Evolutionary conservation across 2,888 invertebrate genomes (phyloP), one percentile per base, ranked within the genome.

Genomic region (Drosophila flavopinicola): DNA sequence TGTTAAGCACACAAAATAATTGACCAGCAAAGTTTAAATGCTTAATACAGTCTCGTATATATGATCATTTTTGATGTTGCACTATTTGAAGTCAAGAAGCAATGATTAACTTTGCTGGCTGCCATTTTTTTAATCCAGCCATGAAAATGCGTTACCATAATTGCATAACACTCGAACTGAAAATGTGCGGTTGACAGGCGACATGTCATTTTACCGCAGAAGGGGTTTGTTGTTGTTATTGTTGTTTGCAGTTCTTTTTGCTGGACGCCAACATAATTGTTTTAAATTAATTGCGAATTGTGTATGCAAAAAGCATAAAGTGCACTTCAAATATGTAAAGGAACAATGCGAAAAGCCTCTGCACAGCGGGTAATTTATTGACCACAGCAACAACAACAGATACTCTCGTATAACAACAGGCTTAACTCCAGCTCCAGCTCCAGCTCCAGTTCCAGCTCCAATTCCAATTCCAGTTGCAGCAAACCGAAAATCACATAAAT

Each of bases 241-340:
- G 51, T 32, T 56, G 39, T 39, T 39, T 33, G 58, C 52, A 63
- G 54, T 58, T 52, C 56, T 69, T 68, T 66, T 75, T 67, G 67
- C 53, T 32, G 41, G 61, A 41, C 45, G 66, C 44, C 58, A 64
- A 76, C 82, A 71, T 82, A 82, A 82, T 82, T 82, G 83, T 82
- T 86, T 86, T 82, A 82, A 77, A 82, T 82, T 82, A 82, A 82
- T 82, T 82, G 85, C 83, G 65, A 85, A 72, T 82, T 78, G 85
- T 73, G 77, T 73, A 80, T 80, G 85, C 78, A 75, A 78, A 80
- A 77, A 80, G 85, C 85, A 80, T 74, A 71, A 74, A 79, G 85
- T 70, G 82, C 85, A 80, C 85, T 79, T 79, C 85, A 80, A 79
- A 78, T 76, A 66, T 80, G 78, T 73, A 77, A 78, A 54, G 67